Conservation (phyloP, 2,888 invertebrate species). For the Druceiella hillmani region DNA sequence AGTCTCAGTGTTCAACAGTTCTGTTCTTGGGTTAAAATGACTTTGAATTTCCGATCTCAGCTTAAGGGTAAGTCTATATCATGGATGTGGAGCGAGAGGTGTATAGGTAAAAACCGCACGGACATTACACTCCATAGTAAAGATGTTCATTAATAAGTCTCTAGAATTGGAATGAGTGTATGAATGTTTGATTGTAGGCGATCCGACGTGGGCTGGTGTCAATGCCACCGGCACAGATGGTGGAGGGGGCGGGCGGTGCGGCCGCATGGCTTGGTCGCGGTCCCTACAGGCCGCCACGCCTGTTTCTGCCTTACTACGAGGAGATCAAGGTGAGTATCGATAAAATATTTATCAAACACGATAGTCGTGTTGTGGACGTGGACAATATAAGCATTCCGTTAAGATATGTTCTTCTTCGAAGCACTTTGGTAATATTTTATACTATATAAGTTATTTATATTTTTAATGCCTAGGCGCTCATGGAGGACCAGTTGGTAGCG, state of each 20-base stretch:
- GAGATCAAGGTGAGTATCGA: conserved; percentile 78
- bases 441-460: conserved; percentile 9
- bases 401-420: neutral
- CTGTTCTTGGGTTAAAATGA: too few relatives aligned
- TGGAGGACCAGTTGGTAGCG: conserved; percentile 79
- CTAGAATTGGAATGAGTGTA: too few relatives aligned
- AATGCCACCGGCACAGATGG: conserved; percentile 80
- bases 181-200: conserved; percentile 25
- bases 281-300: conserved; percentile 74
- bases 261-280: conserved; percentile 81
- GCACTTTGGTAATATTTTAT: too few relatives aligned
- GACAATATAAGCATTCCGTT: neutral
- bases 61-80: too few relatives aligned
- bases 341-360: neutral
- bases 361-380: neutral
- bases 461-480: conserved; percentile 50
- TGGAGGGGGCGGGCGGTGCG: conserved; percentile 60
- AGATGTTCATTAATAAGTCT: too few relatives aligned
- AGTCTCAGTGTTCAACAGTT: too few relatives aligned
- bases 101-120: too few relatives aligned
- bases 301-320: conserved; percentile 93
- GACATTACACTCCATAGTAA: too few relatives aligned
- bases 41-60: too few relatives aligned
- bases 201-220: conserved; percentile 71
- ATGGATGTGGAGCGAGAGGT: too few relatives aligned